Evolutionary conservation across 2,888 invertebrate genomes (phyloP).

Genomic region (Pasiphila rectangulata): DNA sequence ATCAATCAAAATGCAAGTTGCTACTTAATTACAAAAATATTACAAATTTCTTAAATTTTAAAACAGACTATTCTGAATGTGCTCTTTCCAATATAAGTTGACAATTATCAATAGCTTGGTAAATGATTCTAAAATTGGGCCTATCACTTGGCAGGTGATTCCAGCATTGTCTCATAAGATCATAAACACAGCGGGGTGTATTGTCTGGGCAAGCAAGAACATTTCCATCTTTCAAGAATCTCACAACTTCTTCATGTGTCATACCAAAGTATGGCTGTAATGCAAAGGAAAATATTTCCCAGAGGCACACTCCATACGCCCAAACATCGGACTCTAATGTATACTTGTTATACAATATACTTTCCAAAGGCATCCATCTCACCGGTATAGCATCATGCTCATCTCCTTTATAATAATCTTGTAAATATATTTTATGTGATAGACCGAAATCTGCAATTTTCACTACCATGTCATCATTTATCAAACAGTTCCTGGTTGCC

Average conservation of each 20-base stretch:
- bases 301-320: conserved; percentile 97
- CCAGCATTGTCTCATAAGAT: conserved; percentile 97
- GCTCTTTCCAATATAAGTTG: conserved; percentile 75
- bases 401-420: conserved; percentile 97
- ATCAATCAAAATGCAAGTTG: conserved; percentile 6
- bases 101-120: conserved; percentile 88
- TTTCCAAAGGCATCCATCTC: conserved; percentile 98
- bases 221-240: conserved; percentile 95
- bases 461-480: conserved; percentile 95
- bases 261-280: conserved; percentile 98
- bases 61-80: conserved; percentile 54
- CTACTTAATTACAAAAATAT: conserved; percentile 33
- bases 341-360: conserved; percentile 97
- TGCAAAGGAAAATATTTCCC: conserved; percentile 98
- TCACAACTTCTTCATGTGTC: conserved; percentile 98
- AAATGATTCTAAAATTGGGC: conserved; percentile 91
- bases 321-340: conserved; percentile 98
- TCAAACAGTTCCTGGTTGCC: conserved; percentile 96
- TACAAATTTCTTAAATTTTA: conserved; percentile 17
- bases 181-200: conserved; percentile 91
- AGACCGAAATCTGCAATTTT: conserved; percentile 99
- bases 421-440: conserved; percentile 96
- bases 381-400: conserved; percentile 98
- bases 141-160: conserved; percentile 91
- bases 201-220: conserved; percentile 94